Conservation (phyloP, 2,888 invertebrate genomes). For the Melikaiella ostensackeni region DNA sequence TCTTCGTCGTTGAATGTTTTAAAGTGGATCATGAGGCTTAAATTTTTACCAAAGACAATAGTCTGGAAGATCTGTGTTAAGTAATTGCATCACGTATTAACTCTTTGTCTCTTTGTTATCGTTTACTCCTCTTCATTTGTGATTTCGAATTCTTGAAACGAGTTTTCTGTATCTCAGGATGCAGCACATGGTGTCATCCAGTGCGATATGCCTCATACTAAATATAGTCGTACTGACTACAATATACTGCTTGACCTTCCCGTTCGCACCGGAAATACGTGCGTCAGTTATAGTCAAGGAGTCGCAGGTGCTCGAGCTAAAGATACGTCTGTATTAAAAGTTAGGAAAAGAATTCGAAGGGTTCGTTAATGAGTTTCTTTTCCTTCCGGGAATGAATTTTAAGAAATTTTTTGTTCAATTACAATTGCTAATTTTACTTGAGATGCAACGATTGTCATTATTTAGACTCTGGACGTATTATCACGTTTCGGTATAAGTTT, state of each 20-base stretch:
- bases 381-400: not conserved
- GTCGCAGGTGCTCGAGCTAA: slow-evolving; percentile 17
- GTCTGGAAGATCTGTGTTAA: not conserved
- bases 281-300: slow-evolving; percentile 55
- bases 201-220: slow-evolving; percentile 50
- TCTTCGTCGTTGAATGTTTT: no score
- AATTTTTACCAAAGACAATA: not conserved
- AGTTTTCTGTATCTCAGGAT: slow-evolving; percentile 23
- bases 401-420: not conserved
- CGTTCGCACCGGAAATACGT: slow-evolving; percentile 62
- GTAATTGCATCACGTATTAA: not conserved
- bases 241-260: slow-evolving; percentile 62
- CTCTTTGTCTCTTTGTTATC: not conserved
- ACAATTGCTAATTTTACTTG: slow-evolving; percentile 3
- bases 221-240: slow-evolving; percentile 57
- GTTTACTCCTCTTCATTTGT: not conserved
- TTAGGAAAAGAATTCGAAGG: slow-evolving; percentile 1
- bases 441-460: not conserved
- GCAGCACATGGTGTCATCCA: slow-evolving; percentile 23
- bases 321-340: slow-evolving; percentile 2
- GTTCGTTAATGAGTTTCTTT: not conserved
- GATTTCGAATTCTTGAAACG: not conserved
- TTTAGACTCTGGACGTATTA: no score
- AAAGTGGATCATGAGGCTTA: no score
- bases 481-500: no score